These are phyloP conservation scores for Semicossyphus pulcher DNA, from an alignment of 2,113 vertebrate species.

Conservation along the genomic window DNA sequence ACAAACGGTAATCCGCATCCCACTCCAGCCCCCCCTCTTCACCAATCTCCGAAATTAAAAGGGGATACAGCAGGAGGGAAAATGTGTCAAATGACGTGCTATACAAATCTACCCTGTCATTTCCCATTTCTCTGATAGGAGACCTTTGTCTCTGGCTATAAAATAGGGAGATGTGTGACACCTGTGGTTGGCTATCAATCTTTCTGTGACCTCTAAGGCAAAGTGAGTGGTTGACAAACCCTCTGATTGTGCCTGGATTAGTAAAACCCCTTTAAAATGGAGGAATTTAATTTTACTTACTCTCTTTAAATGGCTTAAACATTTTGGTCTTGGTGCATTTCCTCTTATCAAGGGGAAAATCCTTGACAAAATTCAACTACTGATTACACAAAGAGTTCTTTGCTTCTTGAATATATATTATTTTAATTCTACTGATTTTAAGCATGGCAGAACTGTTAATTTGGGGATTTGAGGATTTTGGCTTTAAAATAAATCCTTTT, in stretches of 20 bases:
- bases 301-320: not conserved
- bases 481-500: not conserved
- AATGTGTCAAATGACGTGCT: not conserved
- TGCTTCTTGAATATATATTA: not conserved
- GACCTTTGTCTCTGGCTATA: not conserved
- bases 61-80: not conserved
- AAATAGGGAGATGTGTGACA: conserved; percentile 16
- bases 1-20: not conserved
- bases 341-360: not conserved
- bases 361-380: not conserved
- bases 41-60: not conserved
- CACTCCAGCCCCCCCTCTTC: not conserved
- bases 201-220: not conserved
- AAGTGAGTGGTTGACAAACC: not conserved
- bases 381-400: not conserved
- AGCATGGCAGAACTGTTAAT: conserved; percentile 10
- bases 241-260: not conserved
- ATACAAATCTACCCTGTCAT: conserved; percentile 8
- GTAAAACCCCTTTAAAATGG: not conserved
- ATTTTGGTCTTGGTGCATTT: no score
- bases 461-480: conserved; percentile 3
- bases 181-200: not conserved
- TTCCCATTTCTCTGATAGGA: conserved; percentile 11
- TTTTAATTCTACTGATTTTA: not conserved
- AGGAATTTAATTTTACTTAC: not conserved